Evolutionary conservation across 2,888 invertebrate species (phyloP).

Genomic region (Ariolimax columbianus): DNA sequence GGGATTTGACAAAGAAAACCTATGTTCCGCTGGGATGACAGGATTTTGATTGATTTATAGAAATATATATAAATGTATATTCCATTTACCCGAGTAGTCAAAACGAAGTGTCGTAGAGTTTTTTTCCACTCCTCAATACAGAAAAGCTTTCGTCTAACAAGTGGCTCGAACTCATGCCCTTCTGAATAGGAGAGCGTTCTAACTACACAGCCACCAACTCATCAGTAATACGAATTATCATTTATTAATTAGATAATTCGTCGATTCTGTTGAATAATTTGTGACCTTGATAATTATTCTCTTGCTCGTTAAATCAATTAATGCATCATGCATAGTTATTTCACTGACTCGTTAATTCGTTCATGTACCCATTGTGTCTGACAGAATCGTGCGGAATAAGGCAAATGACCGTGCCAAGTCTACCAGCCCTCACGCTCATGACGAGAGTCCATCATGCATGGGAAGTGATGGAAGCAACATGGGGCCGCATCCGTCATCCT

Average conservation of each 20-base stretch:
- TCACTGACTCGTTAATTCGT: neutral
- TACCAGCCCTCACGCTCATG: conserved; percentile 79
- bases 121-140: no score
- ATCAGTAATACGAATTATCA: neutral
- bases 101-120: no score
- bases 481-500: conserved; percentile 27
- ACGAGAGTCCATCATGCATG: conserved; percentile 54
- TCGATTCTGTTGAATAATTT: neutral
- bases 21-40: no score
- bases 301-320: neutral
- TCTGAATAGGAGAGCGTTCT: no score
- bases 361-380: conserved; percentile 65
- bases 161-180: no score
- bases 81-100: no score
- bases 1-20: no score
- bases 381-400: conserved; percentile 96
- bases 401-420: conserved; percentile 96
- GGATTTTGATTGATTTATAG: no score
- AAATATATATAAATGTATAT: no score
- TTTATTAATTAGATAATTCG: neutral
- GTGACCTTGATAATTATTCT: neutral
- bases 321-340: neutral
- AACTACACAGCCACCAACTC: no score
- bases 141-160: no score
- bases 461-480: conserved; percentile 35